phyloP scores from a whole-genome alignment of 1,140 invertebrate genomes.

The Hyposmocoma kahamanoa region DNA sequence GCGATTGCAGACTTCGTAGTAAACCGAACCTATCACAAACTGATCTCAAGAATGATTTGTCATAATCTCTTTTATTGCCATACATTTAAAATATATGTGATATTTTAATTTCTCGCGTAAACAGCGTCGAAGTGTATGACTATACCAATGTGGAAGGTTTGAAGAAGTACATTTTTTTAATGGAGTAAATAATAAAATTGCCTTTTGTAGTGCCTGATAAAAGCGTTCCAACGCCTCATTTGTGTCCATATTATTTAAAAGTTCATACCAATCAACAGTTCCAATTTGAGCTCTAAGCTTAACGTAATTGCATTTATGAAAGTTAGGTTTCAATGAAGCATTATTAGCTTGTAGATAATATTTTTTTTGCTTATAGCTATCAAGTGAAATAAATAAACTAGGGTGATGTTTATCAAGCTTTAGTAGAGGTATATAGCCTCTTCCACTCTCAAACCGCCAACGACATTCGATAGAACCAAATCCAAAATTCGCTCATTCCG shows the following conservation, averaged over 20 bases:
- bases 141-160: too few species aligned
- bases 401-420: neutral
- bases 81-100: too few species aligned
- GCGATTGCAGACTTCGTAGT: too few species aligned
- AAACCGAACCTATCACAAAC: too few species aligned
- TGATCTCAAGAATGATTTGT: too few species aligned
- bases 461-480: neutral
- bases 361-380: neutral
- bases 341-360: neutral
- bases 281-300: neutral
- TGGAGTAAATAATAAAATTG: neutral
- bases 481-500: neutral
- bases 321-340: neutral
- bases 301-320: neutral
- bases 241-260: neutral
- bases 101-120: too few species aligned
- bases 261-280: neutral
- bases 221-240: neutral
- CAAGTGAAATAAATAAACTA: neutral
- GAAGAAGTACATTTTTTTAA: neutral
- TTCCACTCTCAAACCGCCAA: neutral
- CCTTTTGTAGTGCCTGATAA: neutral
- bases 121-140: too few species aligned
- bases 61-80: too few species aligned
- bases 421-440: neutral